phyloP scores from a whole-genome alignment of 2,113 vertebrate genomes.

The Dasyornis broadbenti region DNA sequence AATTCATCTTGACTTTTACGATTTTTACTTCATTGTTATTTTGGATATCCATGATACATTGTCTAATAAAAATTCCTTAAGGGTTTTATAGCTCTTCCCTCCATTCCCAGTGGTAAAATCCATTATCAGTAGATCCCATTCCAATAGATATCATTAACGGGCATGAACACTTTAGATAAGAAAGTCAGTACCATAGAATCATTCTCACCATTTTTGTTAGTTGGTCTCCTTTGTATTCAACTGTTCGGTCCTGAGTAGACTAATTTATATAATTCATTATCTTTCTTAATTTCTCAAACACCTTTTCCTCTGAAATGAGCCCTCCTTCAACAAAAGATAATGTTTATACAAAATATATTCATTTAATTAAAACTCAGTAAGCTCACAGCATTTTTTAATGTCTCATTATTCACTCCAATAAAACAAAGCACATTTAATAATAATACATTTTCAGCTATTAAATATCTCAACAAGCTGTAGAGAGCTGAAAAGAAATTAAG shows the following conservation, averaged over 20 bases:
- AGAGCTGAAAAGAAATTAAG: background rate
- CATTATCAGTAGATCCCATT: background rate
- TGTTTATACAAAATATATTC: background rate
- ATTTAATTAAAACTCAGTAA: conserved; percentile 4
- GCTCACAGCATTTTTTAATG: background rate
- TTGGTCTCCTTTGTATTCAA: background rate
- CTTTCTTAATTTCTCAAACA: background rate
- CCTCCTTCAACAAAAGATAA: background rate
- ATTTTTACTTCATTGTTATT: background rate
- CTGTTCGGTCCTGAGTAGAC: background rate
- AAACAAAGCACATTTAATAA: background rate
- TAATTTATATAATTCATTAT: background rate
- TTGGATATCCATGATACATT: background rate
- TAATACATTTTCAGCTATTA: background rate
- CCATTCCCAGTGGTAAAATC: background rate
- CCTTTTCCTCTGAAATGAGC: background rate
- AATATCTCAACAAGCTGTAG: background rate
- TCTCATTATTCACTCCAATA: background rate
- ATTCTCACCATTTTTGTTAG: background rate
- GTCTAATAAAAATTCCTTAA: background rate
- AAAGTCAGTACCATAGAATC: background rate
- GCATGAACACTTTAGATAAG: background rate
- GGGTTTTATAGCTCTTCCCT: background rate
- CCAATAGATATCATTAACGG: background rate
- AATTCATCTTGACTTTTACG: background rate